Evolutionary conservation across 1,140 invertebrate genomes (phyloP).

Genomic region (Phthorimaea operculella): DNA sequence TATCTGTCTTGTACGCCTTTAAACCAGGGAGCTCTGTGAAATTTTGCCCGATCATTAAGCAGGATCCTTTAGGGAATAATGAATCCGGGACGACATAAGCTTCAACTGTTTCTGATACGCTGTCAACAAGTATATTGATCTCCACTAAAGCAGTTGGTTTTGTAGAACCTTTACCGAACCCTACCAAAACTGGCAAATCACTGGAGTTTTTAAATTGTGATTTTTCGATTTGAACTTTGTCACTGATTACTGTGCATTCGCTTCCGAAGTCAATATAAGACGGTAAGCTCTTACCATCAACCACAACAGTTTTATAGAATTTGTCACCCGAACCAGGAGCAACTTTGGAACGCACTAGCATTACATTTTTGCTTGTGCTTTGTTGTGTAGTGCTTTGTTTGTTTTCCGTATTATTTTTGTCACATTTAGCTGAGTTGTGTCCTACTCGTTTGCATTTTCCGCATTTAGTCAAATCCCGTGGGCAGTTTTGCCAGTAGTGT

Average conservation of each 20-base stretch:
- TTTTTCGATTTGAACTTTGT: not conserved
- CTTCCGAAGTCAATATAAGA: not conserved
- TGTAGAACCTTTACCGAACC: not conserved
- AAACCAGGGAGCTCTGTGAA: not conserved
- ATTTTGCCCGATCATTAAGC: not conserved
- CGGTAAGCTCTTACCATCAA: not conserved
- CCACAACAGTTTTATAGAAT: not conserved
- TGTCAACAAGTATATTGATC: not conserved
- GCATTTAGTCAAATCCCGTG: not conserved
- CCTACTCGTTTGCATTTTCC: not conserved
- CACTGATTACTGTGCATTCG: not conserved
- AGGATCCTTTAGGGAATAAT: not conserved
- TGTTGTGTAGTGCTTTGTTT: not conserved
- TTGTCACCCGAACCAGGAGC: not conserved
- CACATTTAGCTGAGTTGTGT: not conserved
- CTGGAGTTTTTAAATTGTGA: not conserved
- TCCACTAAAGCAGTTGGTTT: not conserved
- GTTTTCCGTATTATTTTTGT: not conserved
- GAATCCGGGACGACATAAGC: not conserved
- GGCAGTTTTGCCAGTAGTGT: not conserved
- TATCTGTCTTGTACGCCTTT: not conserved
- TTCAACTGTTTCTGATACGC: not conserved
- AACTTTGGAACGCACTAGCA: too few species aligned
- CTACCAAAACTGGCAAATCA: not conserved
- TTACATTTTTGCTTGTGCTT: too few species aligned